Evolutionary conservation across 2,113 vertebrate species (phyloP), one percentile per base, ranked within the genome.

Genomic region (Brevimyrus niger): DNA sequence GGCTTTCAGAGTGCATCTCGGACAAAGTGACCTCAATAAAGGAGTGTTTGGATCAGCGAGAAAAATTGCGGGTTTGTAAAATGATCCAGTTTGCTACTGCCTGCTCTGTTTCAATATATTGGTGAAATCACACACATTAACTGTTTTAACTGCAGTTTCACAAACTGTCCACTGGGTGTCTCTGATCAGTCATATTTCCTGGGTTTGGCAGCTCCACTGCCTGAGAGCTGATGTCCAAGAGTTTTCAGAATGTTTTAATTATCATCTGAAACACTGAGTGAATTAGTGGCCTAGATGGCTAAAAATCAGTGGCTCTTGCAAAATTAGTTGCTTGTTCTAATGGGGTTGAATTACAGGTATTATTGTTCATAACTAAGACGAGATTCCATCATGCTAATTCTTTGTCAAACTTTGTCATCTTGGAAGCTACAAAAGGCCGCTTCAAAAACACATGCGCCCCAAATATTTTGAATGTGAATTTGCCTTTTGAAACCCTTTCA

Each of bases 1-100:
- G 76, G 46, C 96, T 99, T 15, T 31, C 86, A 0, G 92, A 95
- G 73, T 92, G 92, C 65, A 88, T 95, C 90, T 89, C 91, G 61
- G 93, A 92, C 0, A 94, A 94, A 89, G 95, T 97, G 8, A 48
- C 82, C 27, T 98, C 96, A 88, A 97, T 97, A 3, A 93, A 94
- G 83, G 97, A 97, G 92, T 96, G 96, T 89, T 92, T 94, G 47
- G 94, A 95, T 8, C 94, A 93, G 90, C 92, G 96, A 80, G 93
- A 95, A 73, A 94, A 95, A 87, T 96, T 97, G 61, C 95, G 94
- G 93, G 97, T 97, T 91, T 84, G 93, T 94, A 42, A 44, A 44
- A 87, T 31, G 51, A 4, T 87, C 17, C 19, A 38, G 38, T 31
- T n/a, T 61, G 4, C 85, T 23, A 27, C 13, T 51, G 21, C 9